A percentile compares a stretch with the other conserved stretches of the same genome.
These are phyloP conservation scores for Synergus laeviventris DNA, from an alignment of 2,888 invertebrate genomes.

Conservation along the genomic window DNA sequence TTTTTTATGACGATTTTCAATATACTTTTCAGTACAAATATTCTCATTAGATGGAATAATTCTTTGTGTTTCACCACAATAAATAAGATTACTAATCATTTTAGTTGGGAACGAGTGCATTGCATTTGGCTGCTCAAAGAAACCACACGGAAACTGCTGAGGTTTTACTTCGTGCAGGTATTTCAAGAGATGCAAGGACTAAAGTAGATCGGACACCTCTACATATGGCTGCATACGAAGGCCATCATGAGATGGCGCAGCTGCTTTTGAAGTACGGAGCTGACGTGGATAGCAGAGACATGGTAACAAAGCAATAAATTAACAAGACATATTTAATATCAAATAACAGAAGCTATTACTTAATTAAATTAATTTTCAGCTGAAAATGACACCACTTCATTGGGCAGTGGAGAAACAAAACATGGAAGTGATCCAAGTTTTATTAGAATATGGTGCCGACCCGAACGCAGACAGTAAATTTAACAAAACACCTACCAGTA, in stretches of 20 bases:
- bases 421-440: conserved; percentile 81
- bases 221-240: conserved; percentile 92
- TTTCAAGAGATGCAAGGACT: conserved; percentile 91
- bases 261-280: conserved; percentile 83
- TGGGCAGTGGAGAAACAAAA: conserved; percentile 94
- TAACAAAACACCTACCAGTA: conserved; percentile 82
- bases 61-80: neutral
- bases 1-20: too few relatives aligned
- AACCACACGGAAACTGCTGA: conserved; percentile 89
- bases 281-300: conserved; percentile 86
- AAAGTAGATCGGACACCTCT: conserved; percentile 95
- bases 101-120: conserved; percentile 91
- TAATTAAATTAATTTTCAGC: conserved; percentile 74
- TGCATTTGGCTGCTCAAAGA: conserved; percentile 91
- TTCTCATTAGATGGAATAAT: too few relatives aligned
- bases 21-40: too few relatives aligned
- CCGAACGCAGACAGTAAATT: conserved; percentile 84
- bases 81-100: conserved; percentile 46
- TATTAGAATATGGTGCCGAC: conserved; percentile 87
- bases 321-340: neutral
- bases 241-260: conserved; percentile 86
- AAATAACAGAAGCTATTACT: too few relatives aligned
- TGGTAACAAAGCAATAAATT: conserved; percentile 78
- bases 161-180: conserved; percentile 89
- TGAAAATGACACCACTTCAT: conserved; percentile 94